Evolutionary conservation across 1,140 invertebrate species (phyloP).

Genomic region (Piezodorus guildinii): DNA sequence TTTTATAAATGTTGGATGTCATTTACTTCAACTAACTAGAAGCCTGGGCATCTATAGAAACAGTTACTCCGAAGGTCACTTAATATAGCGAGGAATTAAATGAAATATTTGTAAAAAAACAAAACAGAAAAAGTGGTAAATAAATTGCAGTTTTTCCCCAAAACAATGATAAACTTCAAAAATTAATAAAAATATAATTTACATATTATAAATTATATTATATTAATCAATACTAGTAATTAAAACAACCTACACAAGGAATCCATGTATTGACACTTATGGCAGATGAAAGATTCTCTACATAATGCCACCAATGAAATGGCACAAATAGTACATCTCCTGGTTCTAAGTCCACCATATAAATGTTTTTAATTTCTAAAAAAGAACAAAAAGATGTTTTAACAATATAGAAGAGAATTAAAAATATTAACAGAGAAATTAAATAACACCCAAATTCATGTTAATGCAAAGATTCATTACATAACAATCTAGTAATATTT

Average conservation of each 20-base stretch:
- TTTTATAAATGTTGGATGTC: too few relatives aligned
- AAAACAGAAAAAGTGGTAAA: too few relatives aligned
- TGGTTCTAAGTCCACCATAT: constrained; percentile 54
- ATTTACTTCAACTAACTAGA: too few relatives aligned
- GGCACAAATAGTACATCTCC: constrained; percentile 84
- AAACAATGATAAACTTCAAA: too few relatives aligned
- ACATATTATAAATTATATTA: neutral
- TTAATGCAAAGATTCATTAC: too few relatives aligned
- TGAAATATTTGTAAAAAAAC: too few relatives aligned
- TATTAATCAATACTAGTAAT: too few relatives aligned
- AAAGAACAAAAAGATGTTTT: constrained; percentile 28
- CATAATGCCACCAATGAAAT: constrained; percentile 92
- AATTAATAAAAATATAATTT: neutral
- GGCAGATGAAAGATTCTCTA: constrained; percentile 63
- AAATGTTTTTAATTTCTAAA: constrained; percentile 38
- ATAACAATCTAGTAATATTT: too few relatives aligned
- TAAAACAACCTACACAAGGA: constrained; percentile 53
- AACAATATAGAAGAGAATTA: neutral
- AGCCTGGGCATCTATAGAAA: too few relatives aligned
- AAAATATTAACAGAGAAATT: neutral
- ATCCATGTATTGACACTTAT: constrained; percentile 85
- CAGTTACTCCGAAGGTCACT: too few relatives aligned
- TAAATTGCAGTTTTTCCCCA: too few relatives aligned
- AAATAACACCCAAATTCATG: neutral
- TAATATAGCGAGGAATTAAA: too few relatives aligned